Evolutionary conservation across 2,113 vertebrate genomes (phyloP).

Genomic region (Saguinus midas): DNA sequence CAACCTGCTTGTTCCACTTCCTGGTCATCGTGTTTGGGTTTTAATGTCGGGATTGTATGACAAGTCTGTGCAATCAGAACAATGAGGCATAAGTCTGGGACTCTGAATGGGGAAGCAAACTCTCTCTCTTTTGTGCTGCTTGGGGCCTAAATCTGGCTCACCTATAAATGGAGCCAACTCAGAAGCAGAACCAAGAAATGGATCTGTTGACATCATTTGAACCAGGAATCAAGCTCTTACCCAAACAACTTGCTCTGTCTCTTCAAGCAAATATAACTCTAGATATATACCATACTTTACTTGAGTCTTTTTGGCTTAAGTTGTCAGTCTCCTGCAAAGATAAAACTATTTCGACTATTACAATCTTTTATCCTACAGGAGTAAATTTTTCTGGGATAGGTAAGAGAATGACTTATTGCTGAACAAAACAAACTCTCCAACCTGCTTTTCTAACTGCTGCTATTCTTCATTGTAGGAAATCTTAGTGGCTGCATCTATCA

Average conservation of each 20-base stretch:
- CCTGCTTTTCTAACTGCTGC: background rate
- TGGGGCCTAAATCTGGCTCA: background rate
- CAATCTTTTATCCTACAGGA: background rate
- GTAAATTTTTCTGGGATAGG: background rate
- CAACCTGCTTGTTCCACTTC: background rate
- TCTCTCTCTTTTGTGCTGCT: background rate
- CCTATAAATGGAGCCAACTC: background rate
- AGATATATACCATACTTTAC: background rate
- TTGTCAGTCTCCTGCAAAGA: background rate
- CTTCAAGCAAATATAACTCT: conserved; percentile 23
- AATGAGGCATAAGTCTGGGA: background rate
- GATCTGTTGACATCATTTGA: background rate
- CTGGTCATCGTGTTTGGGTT: background rate
- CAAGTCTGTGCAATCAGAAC: background rate
- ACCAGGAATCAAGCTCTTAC: conserved; percentile 17
- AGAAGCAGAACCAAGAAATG: conserved; percentile 2
- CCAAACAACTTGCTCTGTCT: conserved; percentile 17
- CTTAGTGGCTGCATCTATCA: background rate
- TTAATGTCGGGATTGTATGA: background rate
- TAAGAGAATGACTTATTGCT: background rate
- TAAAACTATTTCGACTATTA: background rate
- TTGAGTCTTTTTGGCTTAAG: background rate
- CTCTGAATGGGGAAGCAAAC: background rate
- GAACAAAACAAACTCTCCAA: background rate
- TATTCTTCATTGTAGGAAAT: background rate